Evolutionary conservation across 2,888 invertebrate species (phyloP).

Genomic region (Scaptomyza flava): DNA sequence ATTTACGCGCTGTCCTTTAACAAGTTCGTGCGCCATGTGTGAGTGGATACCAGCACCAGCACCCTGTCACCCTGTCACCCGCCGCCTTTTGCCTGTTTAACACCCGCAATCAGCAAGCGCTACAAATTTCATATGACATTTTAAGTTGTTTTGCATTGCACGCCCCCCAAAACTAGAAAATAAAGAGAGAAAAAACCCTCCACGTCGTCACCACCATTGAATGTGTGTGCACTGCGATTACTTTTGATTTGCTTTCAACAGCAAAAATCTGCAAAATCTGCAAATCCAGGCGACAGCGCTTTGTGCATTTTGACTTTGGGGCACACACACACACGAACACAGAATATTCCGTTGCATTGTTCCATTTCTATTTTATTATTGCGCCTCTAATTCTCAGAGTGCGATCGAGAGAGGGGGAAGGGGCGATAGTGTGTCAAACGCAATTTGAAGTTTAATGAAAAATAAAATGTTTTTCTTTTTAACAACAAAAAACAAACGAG

Average conservation of each 20-base stretch:
- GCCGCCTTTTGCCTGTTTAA: slow-evolving; percentile 54
- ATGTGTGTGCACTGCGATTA: slow-evolving; percentile 9
- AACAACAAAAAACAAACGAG: not conserved
- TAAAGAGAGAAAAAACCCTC: not conserved
- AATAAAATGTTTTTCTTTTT: not conserved
- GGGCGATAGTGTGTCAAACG: not conserved
- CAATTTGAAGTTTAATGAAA: not conserved
- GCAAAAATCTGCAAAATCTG: slow-evolving; percentile 35
- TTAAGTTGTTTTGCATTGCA: slow-evolving; percentile 76
- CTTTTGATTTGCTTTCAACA: slow-evolving; percentile 67
- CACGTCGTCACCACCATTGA: not conserved
- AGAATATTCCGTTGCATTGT: slow-evolving; percentile 46
- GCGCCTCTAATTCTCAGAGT: not conserved
- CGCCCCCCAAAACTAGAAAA: not conserved
- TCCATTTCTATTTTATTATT: slow-evolving; percentile 11
- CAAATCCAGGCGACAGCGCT: slow-evolving; percentile 34
- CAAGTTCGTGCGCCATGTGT: slow-evolving; percentile 24
- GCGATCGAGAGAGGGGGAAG: not conserved
- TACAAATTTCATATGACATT: slow-evolving; percentile 78
- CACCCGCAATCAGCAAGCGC: slow-evolving; percentile 74
- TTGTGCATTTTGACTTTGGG: slow-evolving; percentile 61
- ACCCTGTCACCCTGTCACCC: slow-evolving; percentile 32
- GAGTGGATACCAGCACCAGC: slow-evolving; percentile 9
- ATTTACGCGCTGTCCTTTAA: slow-evolving; percentile 61
- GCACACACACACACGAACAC: slow-evolving; percentile 35